Evolutionary conservation across 37 sponge, comb jelly and placozoan species (phyloP).

Genomic region (Bolinopsis microptera): DNA sequence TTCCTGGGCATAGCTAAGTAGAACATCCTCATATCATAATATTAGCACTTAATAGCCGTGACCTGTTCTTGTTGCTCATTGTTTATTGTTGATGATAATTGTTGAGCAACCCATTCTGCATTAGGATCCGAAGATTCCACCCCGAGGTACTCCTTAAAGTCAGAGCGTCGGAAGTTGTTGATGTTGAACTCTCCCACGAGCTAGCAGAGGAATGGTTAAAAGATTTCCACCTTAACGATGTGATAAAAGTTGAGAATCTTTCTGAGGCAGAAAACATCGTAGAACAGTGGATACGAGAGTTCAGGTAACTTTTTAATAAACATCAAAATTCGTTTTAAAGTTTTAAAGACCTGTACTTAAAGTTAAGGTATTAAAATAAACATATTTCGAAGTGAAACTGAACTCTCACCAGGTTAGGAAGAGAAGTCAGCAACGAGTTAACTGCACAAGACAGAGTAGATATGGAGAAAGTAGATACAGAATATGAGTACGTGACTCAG

Average conservation of each 20-base stretch:
- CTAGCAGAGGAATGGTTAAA: conserved; percentile 46
- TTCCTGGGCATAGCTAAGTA: no score
- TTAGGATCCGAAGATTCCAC: conserved; percentile 1
- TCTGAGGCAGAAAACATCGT: conserved; percentile 42
- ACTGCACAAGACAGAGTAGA: background rate
- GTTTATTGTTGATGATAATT: no score
- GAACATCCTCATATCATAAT: no score
- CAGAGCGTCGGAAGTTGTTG: conserved; percentile 32
- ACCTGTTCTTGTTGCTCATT: no score
- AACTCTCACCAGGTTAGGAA: background rate
- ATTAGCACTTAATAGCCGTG: no score
- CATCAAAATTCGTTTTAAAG: no score
- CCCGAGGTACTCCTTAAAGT: conserved; percentile 35
- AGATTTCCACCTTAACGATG: conserved; percentile 29
- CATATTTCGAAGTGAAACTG: no score
- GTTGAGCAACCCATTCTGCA: no score
- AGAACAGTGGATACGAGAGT: conserved; percentile 10
- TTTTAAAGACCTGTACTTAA: no score
- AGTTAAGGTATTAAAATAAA: no score
- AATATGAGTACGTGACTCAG: background rate
- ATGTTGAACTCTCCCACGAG: conserved; percentile 47
- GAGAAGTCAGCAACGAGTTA: background rate
- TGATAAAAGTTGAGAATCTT: background rate
- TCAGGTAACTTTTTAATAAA: background rate
- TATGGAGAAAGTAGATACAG: background rate